phyloP scores from a whole-genome alignment of 2,888 invertebrate species.

The Pristionchus exspectatus region DNA sequence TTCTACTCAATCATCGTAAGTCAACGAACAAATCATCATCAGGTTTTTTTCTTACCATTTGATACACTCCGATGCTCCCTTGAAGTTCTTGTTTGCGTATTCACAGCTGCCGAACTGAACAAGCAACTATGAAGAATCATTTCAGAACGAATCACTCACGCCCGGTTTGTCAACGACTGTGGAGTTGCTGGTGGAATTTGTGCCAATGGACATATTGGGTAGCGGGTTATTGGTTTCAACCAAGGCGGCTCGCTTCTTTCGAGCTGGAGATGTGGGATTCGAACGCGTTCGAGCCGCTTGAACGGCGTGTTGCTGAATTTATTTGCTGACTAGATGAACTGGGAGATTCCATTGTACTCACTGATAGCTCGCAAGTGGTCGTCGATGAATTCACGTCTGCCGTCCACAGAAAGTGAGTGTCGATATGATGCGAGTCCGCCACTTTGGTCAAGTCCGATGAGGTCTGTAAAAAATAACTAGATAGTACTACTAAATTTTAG shows the following conservation, averaged over 20 bases:
- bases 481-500: no score
- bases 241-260: neutral
- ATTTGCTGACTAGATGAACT: no score
- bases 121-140: neutral
- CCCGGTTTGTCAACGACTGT: neutral
- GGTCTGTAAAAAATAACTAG: neutral
- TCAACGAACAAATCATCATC: no score
- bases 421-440: neutral
- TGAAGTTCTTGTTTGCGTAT: slow-evolving; percentile 41
- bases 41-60: neutral
- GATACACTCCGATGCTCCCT: neutral
- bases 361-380: neutral
- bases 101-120: slow-evolving; percentile 41
- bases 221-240: neutral
- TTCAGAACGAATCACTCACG: neutral
- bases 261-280: neutral
- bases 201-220: neutral
- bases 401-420: neutral
- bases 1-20: no score
- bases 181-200: neutral
- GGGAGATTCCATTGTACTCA: neutral
- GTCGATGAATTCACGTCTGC: neutral
- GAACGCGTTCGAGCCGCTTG: neutral
- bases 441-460: neutral
- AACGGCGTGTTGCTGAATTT: neutral